These are phyloP conservation scores for Discoglossus pictus DNA, from an alignment of 2,797 vertebrate species.

Conservation along the genomic window DNA sequence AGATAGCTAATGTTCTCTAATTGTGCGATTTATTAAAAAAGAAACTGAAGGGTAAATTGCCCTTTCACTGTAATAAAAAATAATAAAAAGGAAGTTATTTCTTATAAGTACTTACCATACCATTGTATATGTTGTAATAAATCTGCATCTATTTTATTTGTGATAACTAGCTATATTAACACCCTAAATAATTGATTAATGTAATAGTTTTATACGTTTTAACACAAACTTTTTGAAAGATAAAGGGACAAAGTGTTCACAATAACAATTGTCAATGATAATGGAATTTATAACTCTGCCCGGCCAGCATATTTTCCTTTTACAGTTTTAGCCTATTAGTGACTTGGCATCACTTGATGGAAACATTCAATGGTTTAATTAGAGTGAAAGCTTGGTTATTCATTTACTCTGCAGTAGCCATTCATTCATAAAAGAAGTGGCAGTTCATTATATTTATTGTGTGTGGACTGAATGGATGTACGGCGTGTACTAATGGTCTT, in stretches of 20 bases:
- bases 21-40: no score
- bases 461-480: constrained; percentile 11
- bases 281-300: constrained; percentile 11
- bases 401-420: constrained; percentile 40
- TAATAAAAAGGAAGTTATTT: no score
- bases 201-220: no score
- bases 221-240: background rate
- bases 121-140: no score
- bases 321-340: constrained; percentile 15
- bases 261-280: background rate
- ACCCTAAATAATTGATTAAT: no score
- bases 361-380: constrained; percentile 43
- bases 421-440: constrained; percentile 30
- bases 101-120: no score
- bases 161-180: background rate
- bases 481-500: constrained; percentile 8
- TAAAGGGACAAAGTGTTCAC: background rate
- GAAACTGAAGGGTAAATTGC: no score
- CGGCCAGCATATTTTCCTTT: background rate
- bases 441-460: constrained; percentile 26
- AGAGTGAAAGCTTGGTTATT: constrained; percentile 43
- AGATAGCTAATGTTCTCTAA: no score
- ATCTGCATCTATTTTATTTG: no score
- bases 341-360: constrained; percentile 23
- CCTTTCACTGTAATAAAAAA: no score